Evolutionary conservation across 2,888 invertebrate genomes (phyloP).

Genomic region (Laspeyria flexula): DNA sequence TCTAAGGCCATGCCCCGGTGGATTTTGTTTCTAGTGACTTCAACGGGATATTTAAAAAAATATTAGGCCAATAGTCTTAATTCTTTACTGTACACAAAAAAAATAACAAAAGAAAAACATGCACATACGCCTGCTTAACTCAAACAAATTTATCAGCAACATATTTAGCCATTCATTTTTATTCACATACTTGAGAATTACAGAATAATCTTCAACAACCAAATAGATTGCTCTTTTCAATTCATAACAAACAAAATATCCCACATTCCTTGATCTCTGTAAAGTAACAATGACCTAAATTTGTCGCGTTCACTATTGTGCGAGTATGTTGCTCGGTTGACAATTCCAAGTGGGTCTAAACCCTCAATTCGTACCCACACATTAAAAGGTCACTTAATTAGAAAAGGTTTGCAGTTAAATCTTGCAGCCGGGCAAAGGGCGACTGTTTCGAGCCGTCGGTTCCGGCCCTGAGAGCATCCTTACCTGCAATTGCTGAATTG

Average conservation of each 20-base stretch:
- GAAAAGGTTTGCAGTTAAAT: constrained; percentile 58
- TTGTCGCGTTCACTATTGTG: constrained; percentile 8
- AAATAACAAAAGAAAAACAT: no score
- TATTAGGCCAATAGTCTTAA: no score
- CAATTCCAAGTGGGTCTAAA: constrained; percentile 30
- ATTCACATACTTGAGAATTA: no score
- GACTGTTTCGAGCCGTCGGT: neutral
- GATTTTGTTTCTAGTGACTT: no score
- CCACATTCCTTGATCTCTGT: neutral
- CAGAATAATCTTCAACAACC: no score
- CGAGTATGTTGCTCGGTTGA: constrained; percentile 14
- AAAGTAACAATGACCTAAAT: constrained; percentile 20
- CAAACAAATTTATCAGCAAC: no score
- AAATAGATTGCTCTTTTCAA: neutral
- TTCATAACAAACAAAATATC: neutral
- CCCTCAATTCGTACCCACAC: constrained; percentile 41
- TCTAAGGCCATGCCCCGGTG: no score
- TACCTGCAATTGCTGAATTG: constrained; percentile 37
- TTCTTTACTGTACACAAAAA: no score
- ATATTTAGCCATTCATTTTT: no score
- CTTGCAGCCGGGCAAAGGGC: constrained; percentile 52
- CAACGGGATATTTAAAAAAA: no score
- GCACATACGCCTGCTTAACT: no score
- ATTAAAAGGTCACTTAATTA: constrained; percentile 64
- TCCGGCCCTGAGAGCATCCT: neutral